Conservation (phyloP, 2,797 vertebrate genomes). For the Zenarchopterus dispar region DNA sequence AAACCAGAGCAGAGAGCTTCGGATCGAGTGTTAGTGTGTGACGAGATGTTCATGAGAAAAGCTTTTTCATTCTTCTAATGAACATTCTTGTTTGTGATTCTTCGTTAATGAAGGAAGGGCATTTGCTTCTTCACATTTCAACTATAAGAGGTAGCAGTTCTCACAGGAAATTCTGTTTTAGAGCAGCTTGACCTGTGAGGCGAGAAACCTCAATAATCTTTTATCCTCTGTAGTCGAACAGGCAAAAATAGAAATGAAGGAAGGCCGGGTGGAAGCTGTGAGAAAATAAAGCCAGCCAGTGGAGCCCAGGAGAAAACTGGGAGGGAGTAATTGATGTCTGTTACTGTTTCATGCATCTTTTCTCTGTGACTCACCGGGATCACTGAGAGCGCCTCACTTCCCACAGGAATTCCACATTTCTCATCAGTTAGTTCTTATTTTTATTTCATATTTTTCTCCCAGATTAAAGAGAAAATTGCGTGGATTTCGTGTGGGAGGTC, state of each 20-base stretch:
- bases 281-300: constrained; percentile 55
- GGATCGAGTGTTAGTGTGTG: too few species aligned
- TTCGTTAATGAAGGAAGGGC: too few species aligned
- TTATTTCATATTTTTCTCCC: constrained; percentile 15
- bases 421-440: constrained; percentile 47
- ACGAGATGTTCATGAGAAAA: too few species aligned
- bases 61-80: too few species aligned
- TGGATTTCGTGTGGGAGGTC: constrained; percentile 37
- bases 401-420: constrained; percentile 35
- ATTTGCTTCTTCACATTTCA: constrained; percentile 25
- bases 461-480: constrained; percentile 41
- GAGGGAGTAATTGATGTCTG: constrained; percentile 55
- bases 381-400: constrained; percentile 35
- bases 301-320: constrained; percentile 21
- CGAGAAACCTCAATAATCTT: constrained; percentile 31
- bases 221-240: constrained; percentile 51
- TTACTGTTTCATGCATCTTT: constrained; percentile 46
- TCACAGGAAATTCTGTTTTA: constrained; percentile 28
- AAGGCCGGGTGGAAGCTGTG: constrained; percentile 51
- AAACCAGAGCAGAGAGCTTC: too few species aligned
- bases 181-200: constrained; percentile 35
- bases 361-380: constrained; percentile 49
- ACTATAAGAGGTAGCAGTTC: constrained; percentile 23
- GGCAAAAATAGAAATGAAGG: constrained; percentile 67
- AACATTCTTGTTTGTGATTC: too few species aligned